Percentiles rank a stretch among this genome's conserved stretches.
Conservation (phyloP, 2,888 invertebrate species). For the Platycheirus rosarum region DNA sequence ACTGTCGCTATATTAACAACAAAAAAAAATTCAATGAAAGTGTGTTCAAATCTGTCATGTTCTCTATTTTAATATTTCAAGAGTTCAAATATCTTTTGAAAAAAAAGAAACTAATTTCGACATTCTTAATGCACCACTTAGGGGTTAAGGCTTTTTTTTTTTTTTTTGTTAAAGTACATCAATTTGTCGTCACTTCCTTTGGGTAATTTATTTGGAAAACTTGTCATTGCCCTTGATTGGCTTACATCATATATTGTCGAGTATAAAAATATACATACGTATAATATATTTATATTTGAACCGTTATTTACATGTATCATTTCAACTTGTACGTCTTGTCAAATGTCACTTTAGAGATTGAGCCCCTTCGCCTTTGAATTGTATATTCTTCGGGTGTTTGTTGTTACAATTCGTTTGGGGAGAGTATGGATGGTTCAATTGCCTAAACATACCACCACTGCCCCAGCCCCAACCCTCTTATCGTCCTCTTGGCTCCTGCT, state of each 20-base stretch:
- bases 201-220: constrained; percentile 47
- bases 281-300: neutral
- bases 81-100: neutral
- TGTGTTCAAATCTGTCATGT: neutral
- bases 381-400: constrained; percentile 28
- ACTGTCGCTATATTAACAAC: neutral
- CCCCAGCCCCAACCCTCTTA: too few species aligned
- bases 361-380: constrained; percentile 32
- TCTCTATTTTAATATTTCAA: neutral
- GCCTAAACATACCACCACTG: neutral
- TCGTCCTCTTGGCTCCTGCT: neutral
- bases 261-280: too few species aligned
- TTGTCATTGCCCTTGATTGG: constrained; percentile 48
- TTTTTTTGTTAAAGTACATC: constrained; percentile 13
- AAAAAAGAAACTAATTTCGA: constrained; percentile 4
- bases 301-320: neutral
- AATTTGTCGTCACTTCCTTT: constrained; percentile 41
- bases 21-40: neutral
- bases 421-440: constrained; percentile 14
- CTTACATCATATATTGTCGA: constrained; percentile 13
- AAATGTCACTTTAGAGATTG: constrained; percentile 64
- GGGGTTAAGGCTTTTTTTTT: neutral
- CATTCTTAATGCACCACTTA: constrained; percentile 35
- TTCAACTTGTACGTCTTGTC: constrained; percentile 39
- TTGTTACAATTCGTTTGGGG: constrained; percentile 48